A percentile compares a stretch with the other conserved stretches of the same genome.
Conservation (phyloP, 2,797 vertebrate genomes). For the Urophycis tenuis region DNA sequence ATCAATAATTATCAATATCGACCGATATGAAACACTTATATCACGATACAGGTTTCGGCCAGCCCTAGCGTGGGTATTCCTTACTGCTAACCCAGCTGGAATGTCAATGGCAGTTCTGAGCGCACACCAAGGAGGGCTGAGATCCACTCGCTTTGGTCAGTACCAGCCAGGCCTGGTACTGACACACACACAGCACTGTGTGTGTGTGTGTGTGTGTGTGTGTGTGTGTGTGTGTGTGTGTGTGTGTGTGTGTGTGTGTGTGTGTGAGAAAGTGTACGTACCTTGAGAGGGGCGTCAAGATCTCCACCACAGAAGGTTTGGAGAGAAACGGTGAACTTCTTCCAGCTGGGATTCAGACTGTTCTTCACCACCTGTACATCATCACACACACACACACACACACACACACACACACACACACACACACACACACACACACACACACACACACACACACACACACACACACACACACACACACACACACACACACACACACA, state of each 20-base stretch:
- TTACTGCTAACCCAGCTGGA: too few relatives aligned
- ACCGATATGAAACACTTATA: too few relatives aligned
- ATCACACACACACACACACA: background rate
- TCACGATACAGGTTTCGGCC: too few relatives aligned
- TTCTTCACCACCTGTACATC: slow-evolving; percentile 85
- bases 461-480: background rate
- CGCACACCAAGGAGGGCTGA: too few relatives aligned
- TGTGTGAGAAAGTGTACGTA: too few relatives aligned
- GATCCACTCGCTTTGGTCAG: too few relatives aligned
- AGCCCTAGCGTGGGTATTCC: too few relatives aligned
- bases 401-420: background rate
- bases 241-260: too few relatives aligned
- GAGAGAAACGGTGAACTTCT: slow-evolving; percentile 78
- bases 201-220: background rate
- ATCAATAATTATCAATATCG: too few relatives aligned
- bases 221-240: background rate
- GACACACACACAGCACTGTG: too few relatives aligned
- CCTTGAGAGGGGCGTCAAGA: slow-evolving; percentile 67
- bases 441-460: background rate
- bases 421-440: background rate
- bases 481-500: background rate
- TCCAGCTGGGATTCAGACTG: slow-evolving; percentile 87
- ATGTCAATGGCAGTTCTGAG: too few relatives aligned
- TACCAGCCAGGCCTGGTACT: too few relatives aligned
- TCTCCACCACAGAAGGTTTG: slow-evolving; percentile 85